Evolutionary conservation across 2,113 vertebrate species (phyloP).

Genomic region (Neotoma lepida): DNA sequence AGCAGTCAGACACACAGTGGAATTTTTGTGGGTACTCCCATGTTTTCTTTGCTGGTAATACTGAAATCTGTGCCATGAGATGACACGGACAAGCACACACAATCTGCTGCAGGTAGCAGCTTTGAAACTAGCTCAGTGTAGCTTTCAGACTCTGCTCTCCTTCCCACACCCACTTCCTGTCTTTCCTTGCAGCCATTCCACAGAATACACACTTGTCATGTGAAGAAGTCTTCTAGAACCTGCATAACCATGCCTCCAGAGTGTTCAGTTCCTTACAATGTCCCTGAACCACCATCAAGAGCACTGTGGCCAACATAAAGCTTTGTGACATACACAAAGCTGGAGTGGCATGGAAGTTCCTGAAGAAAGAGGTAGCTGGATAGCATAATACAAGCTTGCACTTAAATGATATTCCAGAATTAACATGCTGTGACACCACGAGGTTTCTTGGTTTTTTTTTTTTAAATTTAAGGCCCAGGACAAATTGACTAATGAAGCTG

Average conservation of each 20-base stretch:
- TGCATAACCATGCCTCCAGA: background rate
- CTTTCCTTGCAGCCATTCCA: background rate
- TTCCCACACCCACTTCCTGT: background rate
- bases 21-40: background rate
- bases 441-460: slow-evolving; percentile 66
- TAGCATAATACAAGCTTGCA: slow-evolving; percentile 76
- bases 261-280: background rate
- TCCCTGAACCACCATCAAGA: background rate
- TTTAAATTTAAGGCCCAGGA: slow-evolving; percentile 67
- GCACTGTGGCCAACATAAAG: slow-evolving; percentile 53
- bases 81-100: background rate
- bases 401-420: slow-evolving; percentile 71
- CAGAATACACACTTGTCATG: background rate
- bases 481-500: slow-evolving; percentile 60
- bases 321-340: slow-evolving; percentile 65
- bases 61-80: background rate
- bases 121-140: background rate
- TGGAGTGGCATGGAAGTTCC: slow-evolving; percentile 69
- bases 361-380: slow-evolving; percentile 73
- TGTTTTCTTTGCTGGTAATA: background rate
- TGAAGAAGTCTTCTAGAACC: slow-evolving; percentile 1
- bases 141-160: background rate
- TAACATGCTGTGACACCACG: slow-evolving; percentile 75
- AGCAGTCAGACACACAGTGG: background rate
- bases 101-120: rapidly evolving